phyloP scores from a whole-genome alignment of 1,140 invertebrate genomes.

The Drosophila chauvacae region DNA sequence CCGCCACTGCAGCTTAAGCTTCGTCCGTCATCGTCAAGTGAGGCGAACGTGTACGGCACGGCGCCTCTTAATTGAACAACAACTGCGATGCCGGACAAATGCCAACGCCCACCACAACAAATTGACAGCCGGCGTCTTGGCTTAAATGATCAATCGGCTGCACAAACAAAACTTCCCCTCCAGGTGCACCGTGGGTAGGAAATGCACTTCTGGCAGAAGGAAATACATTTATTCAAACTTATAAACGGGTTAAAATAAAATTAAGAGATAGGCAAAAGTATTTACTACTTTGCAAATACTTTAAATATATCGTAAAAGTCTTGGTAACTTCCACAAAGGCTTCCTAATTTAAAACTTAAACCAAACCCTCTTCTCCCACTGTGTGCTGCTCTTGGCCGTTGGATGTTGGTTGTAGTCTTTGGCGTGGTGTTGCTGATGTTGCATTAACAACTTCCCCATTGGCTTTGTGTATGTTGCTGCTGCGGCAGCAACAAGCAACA shows the following conservation, averaged over 20 bases:
- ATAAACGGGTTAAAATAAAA: too few species aligned
- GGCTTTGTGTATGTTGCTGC: constrained; percentile 47
- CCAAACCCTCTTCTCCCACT: neutral
- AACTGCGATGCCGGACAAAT: constrained; percentile 51
- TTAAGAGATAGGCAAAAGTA: too few species aligned
- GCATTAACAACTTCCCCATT: constrained; percentile 80
- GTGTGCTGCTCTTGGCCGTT: constrained; percentile 3
- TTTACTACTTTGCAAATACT: neutral
- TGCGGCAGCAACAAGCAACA: constrained; percentile 56
- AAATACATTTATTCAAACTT: neutral
- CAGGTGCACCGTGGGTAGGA: neutral
- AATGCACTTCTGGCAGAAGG: neutral
- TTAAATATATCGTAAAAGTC: neutral
- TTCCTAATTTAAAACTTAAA: too few species aligned
- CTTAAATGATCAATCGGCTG: constrained; percentile 80
- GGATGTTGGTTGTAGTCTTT: constrained; percentile 3
- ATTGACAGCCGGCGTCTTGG: constrained; percentile 69
- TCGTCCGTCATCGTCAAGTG: constrained; percentile 56
- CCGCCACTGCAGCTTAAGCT: constrained; percentile 4
- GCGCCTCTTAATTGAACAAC: constrained; percentile 70
- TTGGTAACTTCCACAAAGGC: neutral
- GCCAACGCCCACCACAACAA: constrained; percentile 77
- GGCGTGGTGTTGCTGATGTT: constrained; percentile 48
- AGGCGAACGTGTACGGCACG: constrained; percentile 52
- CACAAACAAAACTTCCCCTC: constrained; percentile 59